Base-by-base conservation (phyloP, 2,113 vertebrate species). In the Vulpes lagopus region DNA sequence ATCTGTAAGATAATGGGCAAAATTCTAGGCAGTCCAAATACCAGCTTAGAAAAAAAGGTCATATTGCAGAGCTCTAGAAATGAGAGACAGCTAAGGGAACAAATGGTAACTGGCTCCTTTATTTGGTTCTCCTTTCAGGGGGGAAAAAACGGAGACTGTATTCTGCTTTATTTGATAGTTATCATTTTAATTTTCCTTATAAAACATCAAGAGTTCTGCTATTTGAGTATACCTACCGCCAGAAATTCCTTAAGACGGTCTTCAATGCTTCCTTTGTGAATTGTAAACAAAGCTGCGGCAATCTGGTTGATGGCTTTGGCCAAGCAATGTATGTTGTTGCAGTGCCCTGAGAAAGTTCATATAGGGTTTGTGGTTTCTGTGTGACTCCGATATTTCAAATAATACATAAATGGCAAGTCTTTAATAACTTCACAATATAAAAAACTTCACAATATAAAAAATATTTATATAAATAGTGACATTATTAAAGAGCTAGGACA, bases 261-360 rank as follows among this genome's bases (percentile, higher is more conserved):
- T 98, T 99, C 99, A 96, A 99, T 99, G 99, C 99, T 99, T 97
- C 99, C 99, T 99, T 99, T 99, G 98, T 99, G 99, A 98, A 99
- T 99, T 97, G 99, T 99, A 98, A 99, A 99, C 84, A 99, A 99
- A 94, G 99, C 99, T 49, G 99, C 99, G 89, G 99, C 99, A 32
- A 99, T 99, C 99, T 99, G 99, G 98, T 99, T 99, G 98, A 99
- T 99, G 80, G 99, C 99, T 98, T 99, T 99, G 87, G 99, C 99
- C 99, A 99, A 98, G 98, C 99, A 99, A 96, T 99, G 99, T 97
- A 99, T 99, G 98, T 99, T 99, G 99, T 99, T 99, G 98, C 99
- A 99, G 97, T 99, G 99, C 30, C 99, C 99, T 99, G 98, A 97
- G 97, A 98, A 98, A 98, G 98, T 69, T 91, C 3, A 98, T 1